Conservation (phyloP, 2,797 vertebrate genomes). For the Chiropotes sagulatus region DNA sequence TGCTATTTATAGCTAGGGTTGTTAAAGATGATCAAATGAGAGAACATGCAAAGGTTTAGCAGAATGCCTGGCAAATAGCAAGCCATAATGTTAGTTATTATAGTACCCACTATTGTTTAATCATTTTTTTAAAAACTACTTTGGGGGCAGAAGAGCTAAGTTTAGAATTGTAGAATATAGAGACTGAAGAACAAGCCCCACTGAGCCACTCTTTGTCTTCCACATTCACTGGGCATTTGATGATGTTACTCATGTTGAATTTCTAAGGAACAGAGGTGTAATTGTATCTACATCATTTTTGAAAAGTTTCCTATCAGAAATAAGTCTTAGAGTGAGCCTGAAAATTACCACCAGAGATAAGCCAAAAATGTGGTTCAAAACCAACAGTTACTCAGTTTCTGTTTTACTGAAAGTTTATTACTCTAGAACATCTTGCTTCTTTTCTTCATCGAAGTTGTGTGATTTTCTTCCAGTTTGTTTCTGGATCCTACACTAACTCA, state of each 20-base stretch:
- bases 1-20: not conserved
- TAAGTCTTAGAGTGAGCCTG: not conserved
- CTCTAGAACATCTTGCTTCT: not conserved
- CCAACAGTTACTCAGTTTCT: not conserved
- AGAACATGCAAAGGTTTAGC: not conserved
- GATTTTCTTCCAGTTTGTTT: not conserved
- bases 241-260: not conserved
- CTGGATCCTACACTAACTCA: not conserved
- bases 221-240: not conserved
- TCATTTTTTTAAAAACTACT: not conserved
- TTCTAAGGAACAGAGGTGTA: not conserved
- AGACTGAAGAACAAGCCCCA: not conserved
- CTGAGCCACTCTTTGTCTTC: not conserved
- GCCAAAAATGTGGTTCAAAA: not conserved
- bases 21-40: not conserved
- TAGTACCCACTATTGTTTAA: not conserved
- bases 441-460: not conserved
- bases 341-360: not conserved
- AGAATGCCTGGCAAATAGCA: not conserved
- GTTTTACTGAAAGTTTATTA: not conserved
- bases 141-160: not conserved
- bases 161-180: not conserved
- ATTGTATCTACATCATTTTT: not conserved
- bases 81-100: not conserved
- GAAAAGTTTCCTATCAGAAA: not conserved